Base-by-base conservation (phyloP, 2,888 invertebrate genomes). In the Latheticus oryzae region DNA sequence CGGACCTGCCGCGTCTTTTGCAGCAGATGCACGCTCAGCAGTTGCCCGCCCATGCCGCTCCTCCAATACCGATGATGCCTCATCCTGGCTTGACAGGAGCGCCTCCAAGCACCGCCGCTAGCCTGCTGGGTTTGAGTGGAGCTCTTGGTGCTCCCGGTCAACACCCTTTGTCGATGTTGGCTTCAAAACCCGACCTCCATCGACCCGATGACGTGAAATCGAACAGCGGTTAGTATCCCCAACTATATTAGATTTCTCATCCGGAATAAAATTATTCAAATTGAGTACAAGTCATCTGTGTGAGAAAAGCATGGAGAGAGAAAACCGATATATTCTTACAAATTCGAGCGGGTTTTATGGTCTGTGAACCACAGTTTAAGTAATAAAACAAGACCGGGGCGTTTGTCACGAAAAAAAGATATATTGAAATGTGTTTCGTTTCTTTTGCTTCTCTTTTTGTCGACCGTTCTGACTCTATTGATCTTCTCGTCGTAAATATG, bases 21-120 rank as follows among this genome's bases (percentile, higher is more conserved):
- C 95, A 95, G 81, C 95, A 95, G 81, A 93, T 95, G 92, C 95
- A 95, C 78, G 93, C 93, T 21, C 93, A 93, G 71, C 93, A 93
- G 80, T 89, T 92, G 65, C 83, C 82, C 9, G 83, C 87, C 54
- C 88, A 88, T 58, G 86, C 87, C 33, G 89, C 90, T 43, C 88
- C 89, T 28, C 88, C 89, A n/a, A 79, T 85, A 60, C 86, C 86
- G 35, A 86, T 91, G 81, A 85, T 86, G 79, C 86, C 86, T 28
- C 87, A 87, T 78, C 87, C 87, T 2, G 85, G 85, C 12, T 74
- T 84, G 37, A 83, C 81, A 2, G 84, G 83, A 12, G 81, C 80
- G 5, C 84, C 84, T 5, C 81, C 80, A 1, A 77, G 79, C 56
- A 76, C 79, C 47, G 85, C 82, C 17, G 85, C 86, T 32, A 86